Percentiles rank a stretch among this genome's conserved stretches.
Evolutionary conservation across 2,113 vertebrate species (phyloP).

Genomic region (Hyla sarda): DNA sequence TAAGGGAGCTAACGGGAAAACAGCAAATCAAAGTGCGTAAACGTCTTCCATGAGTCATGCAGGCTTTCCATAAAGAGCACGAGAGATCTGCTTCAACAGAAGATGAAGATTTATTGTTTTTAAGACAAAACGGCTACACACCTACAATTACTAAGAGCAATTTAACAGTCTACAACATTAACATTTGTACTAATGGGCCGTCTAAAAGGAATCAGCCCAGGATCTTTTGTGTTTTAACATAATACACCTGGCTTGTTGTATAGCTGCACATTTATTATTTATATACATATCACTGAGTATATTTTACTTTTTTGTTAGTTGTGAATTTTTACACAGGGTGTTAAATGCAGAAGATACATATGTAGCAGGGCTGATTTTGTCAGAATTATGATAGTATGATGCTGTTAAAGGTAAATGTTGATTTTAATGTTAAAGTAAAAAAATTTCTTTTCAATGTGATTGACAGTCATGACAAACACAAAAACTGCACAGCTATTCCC

Average conservation of each 20-base stretch:
- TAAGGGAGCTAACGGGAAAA: neutral
- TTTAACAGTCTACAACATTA: conserved; percentile 26
- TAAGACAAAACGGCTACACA: conserved; percentile 14
- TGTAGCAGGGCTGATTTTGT: neutral
- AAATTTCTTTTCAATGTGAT: no score
- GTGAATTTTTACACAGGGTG: neutral
- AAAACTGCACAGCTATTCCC: neutral
- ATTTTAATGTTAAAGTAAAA: no score
- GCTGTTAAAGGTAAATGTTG: no score
- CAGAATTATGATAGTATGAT: neutral
- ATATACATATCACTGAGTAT: neutral
- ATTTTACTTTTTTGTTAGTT: neutral
- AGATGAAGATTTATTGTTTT: conserved; percentile 50
- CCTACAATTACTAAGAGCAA: conserved; percentile 28
- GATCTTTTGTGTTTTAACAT: neutral
- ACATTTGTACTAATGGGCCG: conserved; percentile 45
- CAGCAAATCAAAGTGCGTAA: conserved; percentile 30
- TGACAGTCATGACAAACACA: no score
- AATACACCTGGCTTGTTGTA: neutral
- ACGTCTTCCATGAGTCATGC: conserved; percentile 56
- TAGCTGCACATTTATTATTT: neutral
- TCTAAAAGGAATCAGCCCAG: neutral
- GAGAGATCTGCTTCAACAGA: conserved; percentile 12
- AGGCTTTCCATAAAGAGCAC: conserved; percentile 52
- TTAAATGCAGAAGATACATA: neutral